Evolutionary conservation across 2,797 vertebrate genomes (phyloP).

Genomic region (Natrix natrix): DNA sequence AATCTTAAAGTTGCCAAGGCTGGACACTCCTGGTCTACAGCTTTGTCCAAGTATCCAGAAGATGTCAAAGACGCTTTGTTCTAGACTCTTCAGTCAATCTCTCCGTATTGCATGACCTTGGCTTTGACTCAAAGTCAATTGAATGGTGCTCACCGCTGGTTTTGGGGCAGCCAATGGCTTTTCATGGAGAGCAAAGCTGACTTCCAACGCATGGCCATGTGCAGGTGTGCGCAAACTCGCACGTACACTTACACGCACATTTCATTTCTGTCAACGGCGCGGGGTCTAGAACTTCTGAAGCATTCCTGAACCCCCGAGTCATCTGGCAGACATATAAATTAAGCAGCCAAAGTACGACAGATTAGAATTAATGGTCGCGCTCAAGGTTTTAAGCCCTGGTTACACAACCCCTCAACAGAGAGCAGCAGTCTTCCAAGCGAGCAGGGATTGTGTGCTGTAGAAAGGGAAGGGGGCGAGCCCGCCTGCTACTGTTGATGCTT

Average conservation of each 20-base stretch:
- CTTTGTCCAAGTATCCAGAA: background rate
- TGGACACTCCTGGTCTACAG: background rate
- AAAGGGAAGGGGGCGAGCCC: conserved; percentile 35
- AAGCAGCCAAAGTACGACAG: conserved; percentile 56
- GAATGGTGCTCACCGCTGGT: background rate
- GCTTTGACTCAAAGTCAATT: background rate
- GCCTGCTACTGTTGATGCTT: conserved; percentile 30
- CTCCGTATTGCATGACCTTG: background rate
- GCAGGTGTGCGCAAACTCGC: background rate
- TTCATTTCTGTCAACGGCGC: background rate
- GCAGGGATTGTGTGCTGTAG: conserved; percentile 34
- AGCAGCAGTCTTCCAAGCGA: conserved; percentile 1
- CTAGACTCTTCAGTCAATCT: background rate
- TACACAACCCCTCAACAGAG: conserved; percentile 35
- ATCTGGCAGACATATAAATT: conserved; percentile 50
- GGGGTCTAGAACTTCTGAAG: conserved; percentile 50
- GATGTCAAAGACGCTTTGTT: background rate
- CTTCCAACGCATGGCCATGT: background rate
- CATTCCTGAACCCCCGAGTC: conserved; percentile 61
- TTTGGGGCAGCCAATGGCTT: background rate
- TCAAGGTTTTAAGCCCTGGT: conserved; percentile 48
- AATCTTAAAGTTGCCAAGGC: background rate
- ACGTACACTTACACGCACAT: background rate
- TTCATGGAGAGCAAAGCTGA: background rate
- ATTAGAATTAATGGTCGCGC: conserved; percentile 58